These are phyloP conservation scores for Monodelphis domestica DNA, from an alignment of 2,797 vertebrate species.

Conservation along the genomic window DNA sequence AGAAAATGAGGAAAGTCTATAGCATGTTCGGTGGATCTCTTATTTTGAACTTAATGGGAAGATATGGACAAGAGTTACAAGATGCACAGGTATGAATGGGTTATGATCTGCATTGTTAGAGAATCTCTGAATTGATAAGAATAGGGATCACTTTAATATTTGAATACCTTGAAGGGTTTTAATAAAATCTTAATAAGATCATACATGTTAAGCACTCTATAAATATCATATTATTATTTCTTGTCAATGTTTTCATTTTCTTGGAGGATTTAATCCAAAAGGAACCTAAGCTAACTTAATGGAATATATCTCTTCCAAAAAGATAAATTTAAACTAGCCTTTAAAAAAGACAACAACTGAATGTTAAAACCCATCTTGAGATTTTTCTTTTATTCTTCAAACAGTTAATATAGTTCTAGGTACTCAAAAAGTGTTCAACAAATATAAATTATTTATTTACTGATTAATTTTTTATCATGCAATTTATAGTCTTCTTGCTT, in stretches of 20 bases:
- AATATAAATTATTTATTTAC: not conserved
- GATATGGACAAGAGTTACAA: not conserved
- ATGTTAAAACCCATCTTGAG: not conserved
- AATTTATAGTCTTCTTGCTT: not conserved
- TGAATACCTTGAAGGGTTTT: too few species aligned
- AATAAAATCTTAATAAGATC: not conserved
- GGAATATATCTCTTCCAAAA: not conserved
- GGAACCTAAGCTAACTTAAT: not conserved
- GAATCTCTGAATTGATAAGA: not conserved
- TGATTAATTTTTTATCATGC: not conserved
- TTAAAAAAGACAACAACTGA: not conserved
- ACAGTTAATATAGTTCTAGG: not conserved
- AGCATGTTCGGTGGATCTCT: not conserved
- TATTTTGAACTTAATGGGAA: not conserved
- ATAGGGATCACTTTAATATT: not conserved
- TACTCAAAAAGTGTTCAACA: not conserved
- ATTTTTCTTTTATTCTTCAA: not conserved
- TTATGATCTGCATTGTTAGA: not conserved
- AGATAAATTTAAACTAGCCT: not conserved
- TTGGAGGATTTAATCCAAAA: not conserved
- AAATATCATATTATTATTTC: too few species aligned
- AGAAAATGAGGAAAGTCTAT: not conserved
- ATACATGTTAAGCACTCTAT: not conserved
- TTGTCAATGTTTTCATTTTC: not conserved
- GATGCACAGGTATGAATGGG: not conserved